A percentile compares a stretch with the other conserved stretches of the same genome.
These are phyloP conservation scores for Gastrophryne carolinensis DNA, from an alignment of 2,797 vertebrate genomes.

Conservation along the genomic window DNA sequence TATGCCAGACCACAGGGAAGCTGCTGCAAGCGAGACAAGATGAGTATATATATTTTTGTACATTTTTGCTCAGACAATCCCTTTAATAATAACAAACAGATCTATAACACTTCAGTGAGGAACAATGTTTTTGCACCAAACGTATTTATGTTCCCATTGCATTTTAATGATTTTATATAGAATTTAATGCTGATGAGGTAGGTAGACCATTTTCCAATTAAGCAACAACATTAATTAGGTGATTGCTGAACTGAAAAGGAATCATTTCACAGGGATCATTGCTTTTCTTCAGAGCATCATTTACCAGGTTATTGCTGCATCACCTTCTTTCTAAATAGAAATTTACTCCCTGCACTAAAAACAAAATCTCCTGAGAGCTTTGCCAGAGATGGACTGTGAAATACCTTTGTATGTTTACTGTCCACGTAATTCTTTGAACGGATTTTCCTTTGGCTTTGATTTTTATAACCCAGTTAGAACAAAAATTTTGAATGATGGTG, in stretches of 20 bases:
- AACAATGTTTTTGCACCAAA: conserved; percentile 31
- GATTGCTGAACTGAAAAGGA: conserved; percentile 43
- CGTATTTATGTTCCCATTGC: conserved; percentile 43
- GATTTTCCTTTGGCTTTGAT: not conserved
- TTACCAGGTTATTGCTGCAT: conserved; percentile 29
- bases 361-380: not conserved
- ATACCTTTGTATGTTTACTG: not conserved
- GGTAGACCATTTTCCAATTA: conserved; percentile 45
- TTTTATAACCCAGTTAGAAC: not conserved
- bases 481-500: not conserved
- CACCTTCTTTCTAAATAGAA: conserved; percentile 23
- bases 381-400: not conserved
- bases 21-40: no score
- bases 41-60: no score
- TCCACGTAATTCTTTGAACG: not conserved
- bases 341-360: conserved; percentile 1
- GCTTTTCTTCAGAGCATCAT: conserved; percentile 33
- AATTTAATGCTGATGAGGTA: conserved; percentile 45
- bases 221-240: conserved; percentile 37
- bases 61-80: no score
- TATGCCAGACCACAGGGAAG: no score
- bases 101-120: conserved; percentile 13
- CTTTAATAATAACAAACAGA: no score
- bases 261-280: conserved; percentile 34
- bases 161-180: conserved; percentile 43